Evolutionary conservation across 1,140 invertebrate species (phyloP).

Genomic region (Drosophila carrolli): DNA sequence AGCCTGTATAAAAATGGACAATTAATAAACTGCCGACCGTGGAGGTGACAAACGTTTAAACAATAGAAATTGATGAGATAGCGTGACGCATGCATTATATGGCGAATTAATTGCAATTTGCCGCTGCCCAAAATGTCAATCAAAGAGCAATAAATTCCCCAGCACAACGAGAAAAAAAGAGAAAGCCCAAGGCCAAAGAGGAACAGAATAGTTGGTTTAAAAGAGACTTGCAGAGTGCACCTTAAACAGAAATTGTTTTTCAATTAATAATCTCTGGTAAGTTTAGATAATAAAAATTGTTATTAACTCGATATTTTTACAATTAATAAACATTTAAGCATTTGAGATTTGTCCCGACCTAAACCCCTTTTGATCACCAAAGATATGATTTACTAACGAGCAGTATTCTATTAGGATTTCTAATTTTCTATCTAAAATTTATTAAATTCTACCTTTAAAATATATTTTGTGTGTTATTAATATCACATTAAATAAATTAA

Average conservation of each 20-base stretch:
- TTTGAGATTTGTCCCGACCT: too few relatives aligned
- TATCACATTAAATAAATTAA: too few relatives aligned
- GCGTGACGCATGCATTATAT: conserved; percentile 80
- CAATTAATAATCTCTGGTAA: too few relatives aligned
- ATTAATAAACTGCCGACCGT: conserved; percentile 70
- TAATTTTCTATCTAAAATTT: too few relatives aligned
- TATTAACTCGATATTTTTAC: too few relatives aligned
- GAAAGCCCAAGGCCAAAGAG: conserved; percentile 17
- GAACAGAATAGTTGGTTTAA: conserved; percentile 29
- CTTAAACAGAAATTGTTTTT: neutral
- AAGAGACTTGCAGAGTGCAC: conserved; percentile 9
- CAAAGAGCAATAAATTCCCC: conserved; percentile 74
- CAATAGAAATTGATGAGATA: conserved; percentile 82
- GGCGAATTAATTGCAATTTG: conserved; percentile 73
- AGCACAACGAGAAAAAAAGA: conserved; percentile 27
- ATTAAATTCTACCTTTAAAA: too few relatives aligned
- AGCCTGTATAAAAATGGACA: conserved; percentile 64
- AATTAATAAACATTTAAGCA: too few relatives aligned
- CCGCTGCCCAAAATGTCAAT: conserved; percentile 70
- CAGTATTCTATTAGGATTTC: too few relatives aligned
- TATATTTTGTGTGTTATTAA: too few relatives aligned
- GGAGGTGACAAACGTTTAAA: conserved; percentile 78
- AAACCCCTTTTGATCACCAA: too few relatives aligned
- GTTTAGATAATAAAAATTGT: too few relatives aligned
- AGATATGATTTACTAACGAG: too few relatives aligned